Conservation (phyloP, 2,888 invertebrate species). For the Ephialtes manifestator region DNA sequence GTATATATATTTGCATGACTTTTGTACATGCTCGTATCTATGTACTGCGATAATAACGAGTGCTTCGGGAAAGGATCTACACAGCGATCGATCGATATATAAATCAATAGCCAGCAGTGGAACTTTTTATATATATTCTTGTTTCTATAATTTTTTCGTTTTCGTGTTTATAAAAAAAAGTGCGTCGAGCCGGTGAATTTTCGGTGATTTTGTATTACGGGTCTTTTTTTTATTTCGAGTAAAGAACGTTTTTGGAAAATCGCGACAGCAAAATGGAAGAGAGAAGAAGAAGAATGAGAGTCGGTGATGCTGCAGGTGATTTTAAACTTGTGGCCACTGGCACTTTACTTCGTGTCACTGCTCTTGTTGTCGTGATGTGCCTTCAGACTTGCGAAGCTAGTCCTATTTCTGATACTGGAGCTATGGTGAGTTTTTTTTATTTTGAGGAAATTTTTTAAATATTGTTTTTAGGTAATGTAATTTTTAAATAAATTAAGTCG, state of each 20-base stretch:
- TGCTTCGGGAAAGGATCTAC: conserved; percentile 5
- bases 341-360: conserved; percentile 41
- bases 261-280: conserved; percentile 48
- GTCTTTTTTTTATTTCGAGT: conserved; percentile 17
- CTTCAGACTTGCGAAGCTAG: conserved; percentile 68
- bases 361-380: conserved; percentile 69
- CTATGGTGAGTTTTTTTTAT: conserved; percentile 79
- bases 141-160: neutral
- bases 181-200: conserved; percentile 16
- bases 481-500: too few relatives aligned
- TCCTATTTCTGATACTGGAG: conserved; percentile 77
- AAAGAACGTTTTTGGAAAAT: neutral
- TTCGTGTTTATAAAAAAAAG: conserved; percentile 5
- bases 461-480: neutral
- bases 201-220: conserved; percentile 1
- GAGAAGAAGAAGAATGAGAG: conserved; percentile 54
- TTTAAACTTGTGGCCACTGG: neutral
- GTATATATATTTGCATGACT: neutral
- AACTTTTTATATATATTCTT: neutral
- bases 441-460: neutral
- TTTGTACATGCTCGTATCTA: neutral
- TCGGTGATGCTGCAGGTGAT: neutral
- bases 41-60: conserved; percentile 6
- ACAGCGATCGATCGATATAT: conserved; percentile 1
- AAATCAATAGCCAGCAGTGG: conserved; percentile 15